phyloP scores from a whole-genome alignment of 1,140 invertebrate genomes.

The Anadara kagoshimensis region DNA sequence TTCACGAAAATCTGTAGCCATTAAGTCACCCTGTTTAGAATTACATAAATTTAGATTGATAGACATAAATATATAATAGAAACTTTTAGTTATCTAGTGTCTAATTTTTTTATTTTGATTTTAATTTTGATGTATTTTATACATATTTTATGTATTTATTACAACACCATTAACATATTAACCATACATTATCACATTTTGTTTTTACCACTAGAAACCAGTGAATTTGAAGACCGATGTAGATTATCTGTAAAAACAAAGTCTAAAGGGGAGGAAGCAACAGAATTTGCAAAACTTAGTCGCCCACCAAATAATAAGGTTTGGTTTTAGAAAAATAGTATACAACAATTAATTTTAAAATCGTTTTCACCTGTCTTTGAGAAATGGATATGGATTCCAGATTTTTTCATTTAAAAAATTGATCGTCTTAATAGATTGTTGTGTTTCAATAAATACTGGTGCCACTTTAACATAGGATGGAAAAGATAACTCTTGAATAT shows the following conservation, averaged over 20 bases:
- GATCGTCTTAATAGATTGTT: too few species aligned
- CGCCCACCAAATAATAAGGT: constrained; percentile 35
- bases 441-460: too few species aligned
- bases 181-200: too few species aligned
- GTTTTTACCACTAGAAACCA: background rate
- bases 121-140: too few species aligned
- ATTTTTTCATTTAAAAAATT: too few species aligned
- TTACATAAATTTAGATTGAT: background rate
- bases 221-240: constrained; percentile 43
- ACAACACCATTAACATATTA: too few species aligned
- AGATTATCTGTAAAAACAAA: constrained; percentile 50
- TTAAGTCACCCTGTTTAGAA: background rate
- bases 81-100: background rate
- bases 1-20: too few species aligned
- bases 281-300: constrained; percentile 53
- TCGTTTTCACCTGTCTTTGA: too few species aligned
- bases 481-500: too few species aligned
- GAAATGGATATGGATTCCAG: too few species aligned
- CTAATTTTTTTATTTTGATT: background rate
- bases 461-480: too few species aligned
- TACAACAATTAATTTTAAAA: too few species aligned
- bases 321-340: background rate
- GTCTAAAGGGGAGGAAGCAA: constrained; percentile 46
- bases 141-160: background rate
- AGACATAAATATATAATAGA: background rate